These are phyloP conservation scores for Aphaenogaster rudis DNA, from an alignment of 1,140 invertebrate genomes.

Conservation along the genomic window DNA sequence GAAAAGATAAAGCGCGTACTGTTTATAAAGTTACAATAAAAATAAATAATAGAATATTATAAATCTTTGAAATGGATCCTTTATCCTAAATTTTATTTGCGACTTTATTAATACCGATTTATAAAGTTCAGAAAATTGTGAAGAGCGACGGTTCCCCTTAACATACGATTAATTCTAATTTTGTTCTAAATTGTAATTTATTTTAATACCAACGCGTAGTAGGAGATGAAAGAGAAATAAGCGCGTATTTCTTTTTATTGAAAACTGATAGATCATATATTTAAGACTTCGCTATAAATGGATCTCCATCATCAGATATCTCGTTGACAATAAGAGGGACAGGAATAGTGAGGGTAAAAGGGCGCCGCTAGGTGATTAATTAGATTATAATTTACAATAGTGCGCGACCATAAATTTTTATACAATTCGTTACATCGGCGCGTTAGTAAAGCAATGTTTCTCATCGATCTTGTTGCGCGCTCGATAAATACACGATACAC, in stretches of 20 bases:
- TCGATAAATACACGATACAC: not conserved
- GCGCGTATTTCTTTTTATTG: conserved; percentile 29
- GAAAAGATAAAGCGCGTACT: not conserved
- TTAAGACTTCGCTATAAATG: conserved; percentile 60
- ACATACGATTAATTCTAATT: not conserved
- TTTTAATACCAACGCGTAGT: not conserved
- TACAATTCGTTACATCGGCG: conserved; percentile 16
- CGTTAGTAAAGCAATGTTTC: not conserved
- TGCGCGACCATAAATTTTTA: conserved; percentile 28
- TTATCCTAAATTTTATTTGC: not conserved
- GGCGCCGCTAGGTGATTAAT: conserved; percentile 17
- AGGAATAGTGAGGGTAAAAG: conserved; percentile 31
- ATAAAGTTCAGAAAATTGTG: not conserved
- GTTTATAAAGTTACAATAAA: not conserved
- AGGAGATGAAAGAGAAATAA: conserved; percentile 18
- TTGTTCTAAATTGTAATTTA: conserved; percentile 2
- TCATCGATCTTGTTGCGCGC: not conserved
- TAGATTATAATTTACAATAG: conserved; percentile 42
- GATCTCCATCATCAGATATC: conserved; percentile 30
- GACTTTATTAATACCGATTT: not conserved
- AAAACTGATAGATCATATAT: conserved; percentile 57
- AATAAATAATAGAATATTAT: not conserved
- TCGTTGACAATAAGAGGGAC: conserved; percentile 38
- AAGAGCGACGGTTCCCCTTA: not conserved
- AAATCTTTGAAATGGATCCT: not conserved